Evolutionary conservation across 35 echinoderm and acorn worm genomes (phyloP).

Genomic region (Nesometra sesokonis): DNA sequence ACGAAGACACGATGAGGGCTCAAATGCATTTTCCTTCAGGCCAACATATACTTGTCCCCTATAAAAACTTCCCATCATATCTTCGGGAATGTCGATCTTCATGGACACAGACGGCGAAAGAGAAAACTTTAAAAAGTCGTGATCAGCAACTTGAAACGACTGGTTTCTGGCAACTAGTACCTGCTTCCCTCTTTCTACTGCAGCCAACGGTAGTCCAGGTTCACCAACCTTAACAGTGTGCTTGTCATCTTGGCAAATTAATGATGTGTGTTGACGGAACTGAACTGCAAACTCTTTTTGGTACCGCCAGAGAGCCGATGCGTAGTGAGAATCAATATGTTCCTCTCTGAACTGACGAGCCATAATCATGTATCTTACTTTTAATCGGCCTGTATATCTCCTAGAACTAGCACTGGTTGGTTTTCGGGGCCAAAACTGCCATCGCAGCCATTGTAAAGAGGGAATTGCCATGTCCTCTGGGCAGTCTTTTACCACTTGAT

Average conservation of each 20-base stretch:
- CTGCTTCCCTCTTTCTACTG: slow-evolving; percentile 17
- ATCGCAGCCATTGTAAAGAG: slow-evolving; percentile 1
- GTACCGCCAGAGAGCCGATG: slow-evolving; percentile 1
- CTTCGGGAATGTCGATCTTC: not conserved
- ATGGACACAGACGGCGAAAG: not conserved
- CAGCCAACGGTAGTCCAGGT: slow-evolving; percentile 10
- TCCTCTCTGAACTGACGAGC: not conserved
- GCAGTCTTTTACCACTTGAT: slow-evolving; percentile 8
- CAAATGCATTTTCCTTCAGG: not conserved
- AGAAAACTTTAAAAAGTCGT: slow-evolving; percentile 4
- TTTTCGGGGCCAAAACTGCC: too few species aligned
- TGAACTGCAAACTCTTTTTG: slow-evolving; percentile 6
- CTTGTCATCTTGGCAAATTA: slow-evolving; percentile 21
- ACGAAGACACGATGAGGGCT: not conserved
- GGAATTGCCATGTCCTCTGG: slow-evolving; percentile 5
- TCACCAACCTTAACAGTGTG: slow-evolving; percentile 17
- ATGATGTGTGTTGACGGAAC: not conserved
- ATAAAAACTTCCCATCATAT: not conserved
- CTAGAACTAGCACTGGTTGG: not conserved
- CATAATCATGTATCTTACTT: slow-evolving; percentile 15
- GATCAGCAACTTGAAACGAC: not conserved
- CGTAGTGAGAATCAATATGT: not conserved
- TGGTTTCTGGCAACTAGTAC: not conserved
- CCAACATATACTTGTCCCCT: not conserved
- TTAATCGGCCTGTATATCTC: slow-evolving; percentile 1